Conservation (phyloP, 2,888 invertebrate genomes). For the Nezara viridula region DNA sequence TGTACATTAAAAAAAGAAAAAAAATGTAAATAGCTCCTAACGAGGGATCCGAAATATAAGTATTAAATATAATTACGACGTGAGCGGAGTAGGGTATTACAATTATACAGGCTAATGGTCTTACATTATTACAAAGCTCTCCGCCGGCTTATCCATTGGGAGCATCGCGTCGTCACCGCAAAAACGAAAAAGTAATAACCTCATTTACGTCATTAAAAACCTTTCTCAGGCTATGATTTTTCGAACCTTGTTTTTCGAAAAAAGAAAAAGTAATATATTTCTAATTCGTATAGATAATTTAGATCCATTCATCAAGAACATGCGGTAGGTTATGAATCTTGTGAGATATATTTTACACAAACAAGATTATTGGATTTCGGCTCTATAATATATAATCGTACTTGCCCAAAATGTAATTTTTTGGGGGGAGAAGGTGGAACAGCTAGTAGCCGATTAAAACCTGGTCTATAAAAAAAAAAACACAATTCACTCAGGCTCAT, state of each 20-base stretch:
- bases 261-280: neutral
- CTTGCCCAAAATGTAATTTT: no score
- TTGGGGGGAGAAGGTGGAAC: no score
- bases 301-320: neutral
- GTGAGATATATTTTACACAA: no score
- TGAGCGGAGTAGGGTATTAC: neutral
- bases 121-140: constrained; percentile 27
- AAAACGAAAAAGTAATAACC: constrained; percentile 3
- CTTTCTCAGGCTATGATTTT: constrained; percentile 15
- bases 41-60: neutral
- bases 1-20: neutral
- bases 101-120: constrained; percentile 38
- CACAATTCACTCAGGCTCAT: no score
- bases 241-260: neutral
- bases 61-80: constrained; percentile 6
- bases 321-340: no score
- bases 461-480: no score
- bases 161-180: neutral
- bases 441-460: no score
- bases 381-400: no score
- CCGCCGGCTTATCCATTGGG: neutral
- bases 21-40: constrained; percentile 14
- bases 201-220: constrained; percentile 45
- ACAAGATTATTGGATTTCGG: no score
- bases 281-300: neutral